These are phyloP conservation scores for Atlantisia rogersi DNA, from an alignment of 2,113 vertebrate genomes.

Conservation along the genomic window DNA sequence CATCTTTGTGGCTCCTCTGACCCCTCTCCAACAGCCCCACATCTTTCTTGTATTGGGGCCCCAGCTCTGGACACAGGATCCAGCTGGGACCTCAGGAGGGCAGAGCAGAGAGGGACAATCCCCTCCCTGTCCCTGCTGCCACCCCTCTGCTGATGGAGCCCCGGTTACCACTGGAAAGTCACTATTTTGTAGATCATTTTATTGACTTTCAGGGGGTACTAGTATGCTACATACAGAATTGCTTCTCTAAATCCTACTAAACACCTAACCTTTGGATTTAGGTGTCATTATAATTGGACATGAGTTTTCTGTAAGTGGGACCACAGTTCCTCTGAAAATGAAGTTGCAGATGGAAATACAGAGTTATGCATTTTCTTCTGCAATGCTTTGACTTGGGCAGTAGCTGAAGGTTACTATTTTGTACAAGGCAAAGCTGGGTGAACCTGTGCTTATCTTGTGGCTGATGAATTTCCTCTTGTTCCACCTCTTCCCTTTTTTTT, in stretches of 20 bases:
- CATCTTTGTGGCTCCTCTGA: no score
- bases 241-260: not conserved
- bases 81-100: no score
- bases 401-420: not conserved
- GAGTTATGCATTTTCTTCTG: not conserved
- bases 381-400: not conserved
- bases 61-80: no score
- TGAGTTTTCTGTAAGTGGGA: not conserved
- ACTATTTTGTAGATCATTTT: no score
- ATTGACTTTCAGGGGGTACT: not conserved
- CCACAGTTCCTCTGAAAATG: not conserved
- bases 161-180: no score
- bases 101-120: no score
- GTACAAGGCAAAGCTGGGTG: not conserved
- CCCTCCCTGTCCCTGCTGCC: no score
- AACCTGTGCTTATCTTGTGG: not conserved
- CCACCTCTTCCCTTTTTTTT: not conserved
- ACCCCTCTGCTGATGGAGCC: no score
- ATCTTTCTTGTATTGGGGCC: no score
- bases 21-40: no score
- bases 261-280: not conserved
- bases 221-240: not conserved
- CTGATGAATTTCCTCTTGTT: not conserved
- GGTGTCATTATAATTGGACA: not conserved
- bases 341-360: not conserved